A percentile compares a stretch with the other conserved stretches of the same genome.
Evolutionary conservation across 2,888 invertebrate genomes (phyloP).

Genomic region (Rapana venosa): DNA sequence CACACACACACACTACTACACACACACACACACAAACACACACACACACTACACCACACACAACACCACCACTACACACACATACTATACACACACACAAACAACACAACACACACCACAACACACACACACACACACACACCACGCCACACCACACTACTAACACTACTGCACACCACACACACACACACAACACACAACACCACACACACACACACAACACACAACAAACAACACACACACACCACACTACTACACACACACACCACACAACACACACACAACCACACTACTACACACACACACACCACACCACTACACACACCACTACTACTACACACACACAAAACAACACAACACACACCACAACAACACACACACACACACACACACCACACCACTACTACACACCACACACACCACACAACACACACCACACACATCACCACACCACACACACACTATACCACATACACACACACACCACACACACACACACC

Average conservation of each 20-base stretch:
- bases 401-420: not conserved
- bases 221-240: not conserved
- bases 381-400: not conserved
- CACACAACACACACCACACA: not conserved
- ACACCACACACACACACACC: too few relatives aligned
- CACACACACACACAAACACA: conserved; percentile 32
- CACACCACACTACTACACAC: not conserved
- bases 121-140: not conserved
- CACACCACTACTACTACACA: not conserved
- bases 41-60: too few relatives aligned
- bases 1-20: not conserved
- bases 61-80: too few relatives aligned
- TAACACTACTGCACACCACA: too few relatives aligned
- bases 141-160: not conserved
- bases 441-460: not conserved
- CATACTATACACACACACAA: too few relatives aligned
- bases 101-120: not conserved
- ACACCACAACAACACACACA: not conserved
- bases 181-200: not conserved
- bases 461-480: too few relatives aligned
- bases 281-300: too few relatives aligned
- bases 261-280: too few relatives aligned
- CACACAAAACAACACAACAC: too few relatives aligned
- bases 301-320: not conserved
- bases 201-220: not conserved